Conservation (phyloP, 64 coral and sea anemone species). For the Actinia tenebrosa region DNA sequence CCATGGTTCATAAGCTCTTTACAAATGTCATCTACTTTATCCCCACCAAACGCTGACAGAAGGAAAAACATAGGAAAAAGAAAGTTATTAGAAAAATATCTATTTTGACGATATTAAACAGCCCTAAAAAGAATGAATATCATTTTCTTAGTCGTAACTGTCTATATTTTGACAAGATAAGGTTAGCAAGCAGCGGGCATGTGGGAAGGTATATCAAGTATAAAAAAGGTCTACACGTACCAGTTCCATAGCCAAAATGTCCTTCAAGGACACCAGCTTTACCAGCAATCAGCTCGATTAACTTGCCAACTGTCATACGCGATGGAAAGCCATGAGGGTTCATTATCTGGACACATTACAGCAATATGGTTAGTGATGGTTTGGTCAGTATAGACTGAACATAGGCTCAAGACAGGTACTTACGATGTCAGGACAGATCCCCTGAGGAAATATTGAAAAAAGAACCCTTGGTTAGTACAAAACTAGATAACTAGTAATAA, state of each 20-base stretch:
- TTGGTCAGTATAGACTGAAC: background rate
- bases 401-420: constrained; percentile 30
- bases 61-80: background rate
- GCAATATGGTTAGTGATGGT: background rate
- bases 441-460: constrained; percentile 40
- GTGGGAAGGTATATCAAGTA: too few relatives aligned
- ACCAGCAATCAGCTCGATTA: constrained; percentile 90
- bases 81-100: too few relatives aligned
- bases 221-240: background rate
- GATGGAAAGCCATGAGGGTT: constrained; percentile 98
- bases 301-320: constrained; percentile 96
- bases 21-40: constrained; percentile 92
- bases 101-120: too few relatives aligned
- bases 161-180: too few relatives aligned
- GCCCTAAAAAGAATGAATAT: too few relatives aligned
- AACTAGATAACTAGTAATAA: background rate
- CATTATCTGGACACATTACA: constrained; percentile 63
- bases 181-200: too few relatives aligned
- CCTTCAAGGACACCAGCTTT: constrained; percentile 87
- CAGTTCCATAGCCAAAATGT: constrained; percentile 86
- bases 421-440: constrained; percentile 98
- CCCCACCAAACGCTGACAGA: constrained; percentile 81
- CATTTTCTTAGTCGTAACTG: too few relatives aligned
- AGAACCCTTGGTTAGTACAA: background rate
- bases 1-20: constrained; percentile 72